phyloP scores from a whole-genome alignment of 2,888 invertebrate species.

The Archips crataeganus region DNA sequence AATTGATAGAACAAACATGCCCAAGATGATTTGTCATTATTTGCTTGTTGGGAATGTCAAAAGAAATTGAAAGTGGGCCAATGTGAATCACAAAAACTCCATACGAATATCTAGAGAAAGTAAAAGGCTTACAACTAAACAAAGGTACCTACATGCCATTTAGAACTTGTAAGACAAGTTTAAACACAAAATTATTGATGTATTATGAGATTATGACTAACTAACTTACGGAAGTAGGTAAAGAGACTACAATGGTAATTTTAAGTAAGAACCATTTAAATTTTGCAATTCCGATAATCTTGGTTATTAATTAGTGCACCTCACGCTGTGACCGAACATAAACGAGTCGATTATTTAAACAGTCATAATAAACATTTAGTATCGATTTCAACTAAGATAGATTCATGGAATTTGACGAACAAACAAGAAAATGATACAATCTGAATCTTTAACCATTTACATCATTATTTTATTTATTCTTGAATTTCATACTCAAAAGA shows the following conservation, averaged over 20 bases:
- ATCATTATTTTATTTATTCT: not conserved
- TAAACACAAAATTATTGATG: not conserved
- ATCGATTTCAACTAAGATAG: constrained; percentile 12
- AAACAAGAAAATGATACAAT: not conserved
- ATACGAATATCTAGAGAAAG: constrained; percentile 15
- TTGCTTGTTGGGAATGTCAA: constrained; percentile 2
- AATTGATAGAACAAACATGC: constrained; percentile 6
- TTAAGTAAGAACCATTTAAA: not conserved
- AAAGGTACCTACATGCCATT: not conserved
- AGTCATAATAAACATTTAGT: not conserved
- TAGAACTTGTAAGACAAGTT: not conserved
- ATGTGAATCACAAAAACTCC: not conserved
- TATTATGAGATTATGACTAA: too few relatives aligned
- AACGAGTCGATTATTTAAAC: not conserved
- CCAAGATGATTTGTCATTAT: constrained; percentile 12
- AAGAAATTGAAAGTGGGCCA: not conserved
- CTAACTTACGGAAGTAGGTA: not conserved
- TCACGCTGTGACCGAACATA: constrained; percentile 14
- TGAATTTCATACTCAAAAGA: not conserved
- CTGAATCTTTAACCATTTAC: not conserved
- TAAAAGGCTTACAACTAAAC: not conserved
- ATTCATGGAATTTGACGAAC: constrained; percentile 1
- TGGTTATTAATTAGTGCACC: constrained; percentile 9
- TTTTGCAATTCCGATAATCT: not conserved
- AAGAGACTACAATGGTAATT: not conserved